Evolutionary conservation across 2,113 vertebrate genomes (phyloP), one percentile per base, ranked within the genome.

Genomic region (Malurus melanocephalus): DNA sequence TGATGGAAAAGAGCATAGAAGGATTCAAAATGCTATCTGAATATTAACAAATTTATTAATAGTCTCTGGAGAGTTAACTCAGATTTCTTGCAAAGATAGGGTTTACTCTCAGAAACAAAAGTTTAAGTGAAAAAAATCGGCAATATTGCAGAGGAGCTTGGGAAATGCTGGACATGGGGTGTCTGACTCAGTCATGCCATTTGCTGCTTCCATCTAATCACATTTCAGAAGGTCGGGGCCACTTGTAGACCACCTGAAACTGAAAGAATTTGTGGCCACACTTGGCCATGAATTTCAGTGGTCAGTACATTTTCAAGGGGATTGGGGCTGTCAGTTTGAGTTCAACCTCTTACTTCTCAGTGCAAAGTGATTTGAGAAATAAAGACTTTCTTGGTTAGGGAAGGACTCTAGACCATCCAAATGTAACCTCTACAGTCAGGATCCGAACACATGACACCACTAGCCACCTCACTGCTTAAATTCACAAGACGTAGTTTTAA

Each of bases 11-110:
- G 33, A 93, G 53, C 62, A 85, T 7, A 74, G 28, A 17, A 42
- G 13, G 18, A 91, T 82, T 90, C 40, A 72, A 91, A 94, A 87
- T 67, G 68, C 16, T 82, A 55, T 52, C 42, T 66, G 61, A 94
- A 75, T 71, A 88, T 77, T 89, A 87, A 93, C 18, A 80, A 87
- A 74, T 80, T 49, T 75, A 89, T 87, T 68, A 85, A 15, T 35
- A 88, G 43, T 56, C 33, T 80, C 33, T 53, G 33, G 21, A 74
- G 12, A 53, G 38, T 38, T 4, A 77, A 71, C 32, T 60, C n/a
- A 65, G 6, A 42, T 75, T 22, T 87, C 79, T 74, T 79, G 6
- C 10, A 84, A 88, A 80, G 17, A 32, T 26, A 32, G 61, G 1
- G 4, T 16, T 27, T 91, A 62, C n/a, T 55, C 11, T 46, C 43